A percentile compares a stretch with the other conserved stretches of the same genome.
phyloP scores from a whole-genome alignment of 2,113 vertebrate genomes.

The Actenoides lindsayi region DNA sequence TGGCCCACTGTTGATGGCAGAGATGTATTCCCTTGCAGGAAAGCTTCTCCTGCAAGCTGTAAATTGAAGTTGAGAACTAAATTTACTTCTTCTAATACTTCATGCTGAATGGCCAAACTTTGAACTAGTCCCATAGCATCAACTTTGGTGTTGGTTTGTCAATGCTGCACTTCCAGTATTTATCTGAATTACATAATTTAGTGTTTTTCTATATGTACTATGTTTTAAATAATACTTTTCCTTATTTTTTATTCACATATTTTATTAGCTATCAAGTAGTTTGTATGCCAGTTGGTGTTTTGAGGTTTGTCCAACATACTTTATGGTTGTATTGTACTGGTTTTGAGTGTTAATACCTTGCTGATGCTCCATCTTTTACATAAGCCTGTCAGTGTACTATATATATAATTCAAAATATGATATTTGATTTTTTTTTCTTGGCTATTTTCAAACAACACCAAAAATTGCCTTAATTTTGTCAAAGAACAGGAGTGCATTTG shows the following conservation, averaged over 20 bases:
- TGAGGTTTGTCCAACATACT: background rate
- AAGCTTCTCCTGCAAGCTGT: background rate
- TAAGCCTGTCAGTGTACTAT: background rate
- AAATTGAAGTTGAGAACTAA: conserved; percentile 52
- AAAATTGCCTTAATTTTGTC: background rate
- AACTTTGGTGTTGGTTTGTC: conserved; percentile 21
- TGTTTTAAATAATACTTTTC: background rate
- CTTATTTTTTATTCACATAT: background rate
- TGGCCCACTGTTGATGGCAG: background rate
- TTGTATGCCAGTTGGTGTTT: background rate
- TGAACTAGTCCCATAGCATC: background rate
- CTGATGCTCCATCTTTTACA: background rate
- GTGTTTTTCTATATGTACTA: background rate
- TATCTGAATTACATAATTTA: conserved; percentile 23
- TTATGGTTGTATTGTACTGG: background rate
- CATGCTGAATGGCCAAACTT: conserved; percentile 18
- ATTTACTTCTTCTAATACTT: conserved; percentile 47
- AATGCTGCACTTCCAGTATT: background rate
- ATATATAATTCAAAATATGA: background rate
- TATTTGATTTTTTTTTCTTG: background rate
- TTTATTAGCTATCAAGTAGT: background rate
- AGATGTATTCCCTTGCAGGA: conserved; percentile 37
- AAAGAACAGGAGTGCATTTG: background rate
- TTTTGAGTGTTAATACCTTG: background rate
- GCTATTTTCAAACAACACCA: background rate